These are phyloP conservation scores for Xestia rhomboidea DNA, from an alignment of 2,888 invertebrate genomes.

Conservation along the genomic window DNA sequence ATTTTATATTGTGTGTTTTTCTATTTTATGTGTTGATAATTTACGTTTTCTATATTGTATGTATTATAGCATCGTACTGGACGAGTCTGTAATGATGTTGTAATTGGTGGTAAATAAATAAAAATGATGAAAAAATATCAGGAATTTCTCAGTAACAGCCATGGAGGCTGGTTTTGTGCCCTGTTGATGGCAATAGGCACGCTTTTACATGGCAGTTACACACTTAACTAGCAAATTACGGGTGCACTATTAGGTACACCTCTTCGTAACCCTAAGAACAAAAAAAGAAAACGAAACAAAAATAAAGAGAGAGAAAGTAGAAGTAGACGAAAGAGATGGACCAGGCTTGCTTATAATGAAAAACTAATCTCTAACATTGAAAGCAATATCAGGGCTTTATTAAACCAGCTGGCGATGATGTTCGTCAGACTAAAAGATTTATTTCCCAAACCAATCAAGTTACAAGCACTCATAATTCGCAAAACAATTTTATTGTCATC, in stretches of 20 bases:
- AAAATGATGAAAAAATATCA: not conserved
- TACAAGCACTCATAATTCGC: not conserved
- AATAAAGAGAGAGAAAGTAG: too few species aligned
- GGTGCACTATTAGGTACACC: not conserved
- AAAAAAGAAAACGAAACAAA: too few species aligned
- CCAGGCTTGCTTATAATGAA: not conserved
- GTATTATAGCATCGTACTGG: too few species aligned
- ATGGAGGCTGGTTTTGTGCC: not conserved
- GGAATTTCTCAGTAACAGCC: not conserved
- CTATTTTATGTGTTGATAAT: too few species aligned
- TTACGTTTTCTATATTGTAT: too few species aligned
- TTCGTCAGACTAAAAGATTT: not conserved
- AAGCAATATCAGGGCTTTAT: not conserved
- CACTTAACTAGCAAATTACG: not conserved
- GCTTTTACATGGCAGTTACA: not conserved
- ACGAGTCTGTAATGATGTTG: too few species aligned
- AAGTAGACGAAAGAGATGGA: too few species aligned
- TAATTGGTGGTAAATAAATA: too few species aligned
- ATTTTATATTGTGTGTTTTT: too few species aligned
- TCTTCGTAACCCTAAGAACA: not conserved
- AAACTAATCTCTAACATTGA: not conserved
- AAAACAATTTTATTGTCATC: conserved; percentile 5
- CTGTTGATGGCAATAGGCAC: not conserved
- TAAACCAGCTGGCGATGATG: not conserved
- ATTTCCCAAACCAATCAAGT: not conserved